Conservation (phyloP, 2,113 vertebrate species). For the Chionis minor region DNA sequence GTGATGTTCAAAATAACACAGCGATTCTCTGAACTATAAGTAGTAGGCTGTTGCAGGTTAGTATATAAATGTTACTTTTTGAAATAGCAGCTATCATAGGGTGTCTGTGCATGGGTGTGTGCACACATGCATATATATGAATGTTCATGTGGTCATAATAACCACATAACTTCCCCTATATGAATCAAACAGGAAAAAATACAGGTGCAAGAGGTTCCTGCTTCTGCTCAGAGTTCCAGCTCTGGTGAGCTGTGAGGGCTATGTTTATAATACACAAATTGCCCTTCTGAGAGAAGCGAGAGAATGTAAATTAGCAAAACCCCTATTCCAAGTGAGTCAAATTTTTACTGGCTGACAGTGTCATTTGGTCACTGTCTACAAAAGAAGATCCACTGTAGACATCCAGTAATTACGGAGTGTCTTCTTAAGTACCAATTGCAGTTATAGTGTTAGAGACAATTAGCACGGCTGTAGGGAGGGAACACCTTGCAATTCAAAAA, state of each 20-base stretch:
- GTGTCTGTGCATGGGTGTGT: not conserved
- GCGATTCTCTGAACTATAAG: not conserved
- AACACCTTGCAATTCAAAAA: slow-evolving; percentile 1
- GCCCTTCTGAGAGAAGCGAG: not conserved
- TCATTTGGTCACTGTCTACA: not conserved
- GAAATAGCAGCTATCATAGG: not conserved
- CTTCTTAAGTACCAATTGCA: not conserved
- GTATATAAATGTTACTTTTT: not conserved
- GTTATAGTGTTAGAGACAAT: not conserved
- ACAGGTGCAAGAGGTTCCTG: not conserved
- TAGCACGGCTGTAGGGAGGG: not conserved
- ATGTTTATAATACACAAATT: not conserved
- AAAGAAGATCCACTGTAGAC: not conserved
- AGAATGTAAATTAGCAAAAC: not conserved
- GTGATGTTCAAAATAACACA: not conserved
- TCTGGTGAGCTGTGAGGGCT: not conserved
- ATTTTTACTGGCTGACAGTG: not conserved
- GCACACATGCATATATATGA: accelerated
- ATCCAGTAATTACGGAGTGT: not conserved
- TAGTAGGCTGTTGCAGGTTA: not conserved
- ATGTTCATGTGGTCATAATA: not conserved
- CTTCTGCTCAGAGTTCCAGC: not conserved
- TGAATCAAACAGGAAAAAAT: not conserved
- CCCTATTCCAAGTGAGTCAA: not conserved
- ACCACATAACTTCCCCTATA: not conserved